Percentiles rank a stretch among this genome's conserved stretches.
These are phyloP conservation scores for Actinia tenebrosa DNA, from an alignment of 64 coral and sea anemone species.

Conservation along the genomic window DNA sequence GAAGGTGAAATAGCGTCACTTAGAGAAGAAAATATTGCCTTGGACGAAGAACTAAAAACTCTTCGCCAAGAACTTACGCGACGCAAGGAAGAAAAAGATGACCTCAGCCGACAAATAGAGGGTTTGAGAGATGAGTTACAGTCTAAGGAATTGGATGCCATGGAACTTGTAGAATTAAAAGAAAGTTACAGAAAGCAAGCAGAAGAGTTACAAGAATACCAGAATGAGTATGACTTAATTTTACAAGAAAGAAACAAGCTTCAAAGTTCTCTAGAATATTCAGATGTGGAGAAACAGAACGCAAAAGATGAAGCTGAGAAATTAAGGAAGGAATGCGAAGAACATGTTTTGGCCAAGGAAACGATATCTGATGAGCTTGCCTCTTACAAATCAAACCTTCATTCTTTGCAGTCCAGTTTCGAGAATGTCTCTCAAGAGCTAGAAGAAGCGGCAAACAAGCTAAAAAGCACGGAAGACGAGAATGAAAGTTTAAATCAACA, in stretches of 20 bases:
- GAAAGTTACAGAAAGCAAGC: slow-evolving; percentile 20
- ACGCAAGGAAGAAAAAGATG: not conserved
- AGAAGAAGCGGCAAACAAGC: not conserved
- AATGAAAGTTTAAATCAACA: not conserved
- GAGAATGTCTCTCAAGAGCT: not conserved
- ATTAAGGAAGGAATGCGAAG: slow-evolving; percentile 24
- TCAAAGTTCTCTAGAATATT: not conserved
- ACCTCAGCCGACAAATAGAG: not conserved
- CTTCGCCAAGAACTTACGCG: not conserved
- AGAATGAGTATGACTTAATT: not conserved
- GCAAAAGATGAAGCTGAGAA: slow-evolving; percentile 27
- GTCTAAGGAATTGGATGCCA: slow-evolving; percentile 7
- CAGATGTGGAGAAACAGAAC: not conserved
- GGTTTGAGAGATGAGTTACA: slow-evolving; percentile 8
- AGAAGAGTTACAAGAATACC: slow-evolving; percentile 3
- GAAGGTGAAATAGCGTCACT: slow-evolving; percentile 5
- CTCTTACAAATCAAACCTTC: not conserved
- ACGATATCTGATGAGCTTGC: slow-evolving; percentile 19
- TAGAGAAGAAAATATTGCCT: not conserved
- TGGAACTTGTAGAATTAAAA: not conserved
- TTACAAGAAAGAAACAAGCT: not conserved
- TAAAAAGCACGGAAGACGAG: not conserved
- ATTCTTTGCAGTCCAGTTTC: not conserved
- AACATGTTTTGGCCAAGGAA: slow-evolving; percentile 26
- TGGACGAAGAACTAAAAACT: not conserved